Conservation (phyloP, 1,140 invertebrate species). For the Tetramorium simillimum region DNA sequence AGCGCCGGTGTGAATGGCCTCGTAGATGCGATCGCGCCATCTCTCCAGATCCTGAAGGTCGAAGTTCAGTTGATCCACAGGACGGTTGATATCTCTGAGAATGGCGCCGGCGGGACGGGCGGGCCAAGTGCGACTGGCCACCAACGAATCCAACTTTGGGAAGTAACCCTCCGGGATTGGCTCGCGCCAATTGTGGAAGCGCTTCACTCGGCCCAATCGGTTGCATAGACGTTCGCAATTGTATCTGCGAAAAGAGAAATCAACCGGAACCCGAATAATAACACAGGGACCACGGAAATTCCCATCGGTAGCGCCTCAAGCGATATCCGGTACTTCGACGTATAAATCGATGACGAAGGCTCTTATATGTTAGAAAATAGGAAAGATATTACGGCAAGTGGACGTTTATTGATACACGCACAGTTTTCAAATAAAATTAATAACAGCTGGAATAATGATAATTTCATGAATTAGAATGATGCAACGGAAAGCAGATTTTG, state of each 20-base stretch:
- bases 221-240: constrained; percentile 90
- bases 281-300: constrained; percentile 19
- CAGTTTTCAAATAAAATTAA: background rate
- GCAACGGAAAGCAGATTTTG: too few relatives aligned
- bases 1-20: constrained; percentile 90
- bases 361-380: background rate
- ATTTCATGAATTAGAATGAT: background rate
- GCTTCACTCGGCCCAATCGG: constrained; percentile 86
- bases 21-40: constrained; percentile 91
- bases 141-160: constrained; percentile 89
- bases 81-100: constrained; percentile 88
- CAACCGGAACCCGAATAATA: constrained; percentile 24
- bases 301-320: background rate
- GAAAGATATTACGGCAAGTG: background rate
- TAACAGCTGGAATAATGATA: background rate
- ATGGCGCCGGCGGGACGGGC: constrained; percentile 87
- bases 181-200: constrained; percentile 87
- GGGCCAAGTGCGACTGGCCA: constrained; percentile 88
- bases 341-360: constrained; percentile 13
- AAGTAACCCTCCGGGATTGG: constrained; percentile 90
- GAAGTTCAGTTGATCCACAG: constrained; percentile 88
- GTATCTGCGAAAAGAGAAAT: constrained; percentile 85
- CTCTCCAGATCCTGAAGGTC: constrained; percentile 90
- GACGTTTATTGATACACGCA: background rate
- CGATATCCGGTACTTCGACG: background rate